Evolutionary conservation across 2,888 invertebrate species (phyloP), one percentile per base, ranked within the genome.

Genomic region (Cryptocheilus praepositus): DNA sequence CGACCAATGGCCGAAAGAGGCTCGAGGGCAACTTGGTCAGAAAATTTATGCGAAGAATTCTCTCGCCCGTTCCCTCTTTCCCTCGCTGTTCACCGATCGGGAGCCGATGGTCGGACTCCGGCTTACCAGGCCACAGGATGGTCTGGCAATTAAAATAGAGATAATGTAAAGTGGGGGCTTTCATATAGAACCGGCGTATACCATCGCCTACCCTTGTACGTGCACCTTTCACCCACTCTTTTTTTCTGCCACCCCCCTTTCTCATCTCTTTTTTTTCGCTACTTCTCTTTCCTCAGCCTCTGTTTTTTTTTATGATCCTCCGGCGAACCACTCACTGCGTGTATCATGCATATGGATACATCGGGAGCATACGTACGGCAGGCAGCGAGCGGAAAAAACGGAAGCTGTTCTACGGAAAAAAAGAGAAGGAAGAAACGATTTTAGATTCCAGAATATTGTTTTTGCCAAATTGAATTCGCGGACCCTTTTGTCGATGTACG

Each of bases 371-470:
- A 36, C 36, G 36, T 36, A 36, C 11, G 36, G 11, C 36, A 11
- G 7, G 36, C 36, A 36, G 36, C 13, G 36, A 36, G 36, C 36
- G 36, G 36, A 11, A 36, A 36, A 36, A 36, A 36, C 13, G 36
- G 36, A 36, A 11, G 36, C 36, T 2, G 36, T 11, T 36, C 36
- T 28, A 49, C 7, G 28, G 46, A 13, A 55, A 54, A 55, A 45
- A 62, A 71, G 59, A 63, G 21, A 18, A 21, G 46, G 22, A 53
- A n/a, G 13, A 56, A 43, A 56, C 19, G 43, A 56, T 36, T 43
- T 55, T 67, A 67, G 70, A 74, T 74, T 74, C 64, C 60, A 55
- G 70, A 74, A 74, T 53, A 70, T 67, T 72, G 64, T 72, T 74
- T 70, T 64, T 64, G 59, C 7, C 36, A 46, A 60, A 72, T 72